A percentile compares a stretch with the other conserved stretches of the same genome.
phyloP scores from a whole-genome alignment of 2,888 invertebrate species.

The Xanthia togata region DNA sequence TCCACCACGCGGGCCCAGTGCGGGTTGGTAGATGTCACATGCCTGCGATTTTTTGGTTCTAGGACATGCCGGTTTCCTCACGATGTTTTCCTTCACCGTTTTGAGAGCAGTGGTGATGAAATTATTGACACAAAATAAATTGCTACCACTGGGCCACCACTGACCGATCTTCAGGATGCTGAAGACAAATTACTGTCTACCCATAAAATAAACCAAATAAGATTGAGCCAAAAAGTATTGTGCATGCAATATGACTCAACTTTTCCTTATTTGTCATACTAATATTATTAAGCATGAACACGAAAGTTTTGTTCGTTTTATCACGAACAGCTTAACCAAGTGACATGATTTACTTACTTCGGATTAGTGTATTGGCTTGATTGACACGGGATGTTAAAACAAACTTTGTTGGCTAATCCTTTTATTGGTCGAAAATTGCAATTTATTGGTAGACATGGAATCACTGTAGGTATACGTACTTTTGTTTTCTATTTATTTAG shows the following conservation, averaged over 20 bases:
- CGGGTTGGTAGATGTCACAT: too few species aligned
- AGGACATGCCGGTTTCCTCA: too few species aligned
- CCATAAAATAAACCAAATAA: not conserved
- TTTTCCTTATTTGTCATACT: conserved; percentile 22
- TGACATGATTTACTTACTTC: conserved; percentile 53
- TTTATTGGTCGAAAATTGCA: conserved; percentile 29
- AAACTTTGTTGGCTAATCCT: conserved; percentile 52
- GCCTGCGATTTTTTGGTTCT: too few species aligned
- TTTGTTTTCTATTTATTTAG: not conserved
- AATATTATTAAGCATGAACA: conserved; percentile 13
- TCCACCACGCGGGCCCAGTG: too few species aligned
- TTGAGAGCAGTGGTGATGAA: too few species aligned
- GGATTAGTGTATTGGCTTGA: conserved; percentile 51
- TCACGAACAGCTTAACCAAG: conserved; percentile 35
- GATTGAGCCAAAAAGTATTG: not conserved
- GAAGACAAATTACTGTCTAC: not conserved
- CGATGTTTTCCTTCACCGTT: too few species aligned
- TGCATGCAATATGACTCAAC: conserved; percentile 26
- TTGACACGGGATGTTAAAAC: conserved; percentile 50
- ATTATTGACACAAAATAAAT: too few species aligned
- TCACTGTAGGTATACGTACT: not conserved
- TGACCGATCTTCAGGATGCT: too few species aligned
- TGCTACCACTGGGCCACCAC: too few species aligned
- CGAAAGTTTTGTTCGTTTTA: conserved; percentile 41
- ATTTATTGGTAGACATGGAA: not conserved